phyloP scores from a whole-genome alignment of 2,888 invertebrate genomes.

The Pseudolycoriella hygida region DNA sequence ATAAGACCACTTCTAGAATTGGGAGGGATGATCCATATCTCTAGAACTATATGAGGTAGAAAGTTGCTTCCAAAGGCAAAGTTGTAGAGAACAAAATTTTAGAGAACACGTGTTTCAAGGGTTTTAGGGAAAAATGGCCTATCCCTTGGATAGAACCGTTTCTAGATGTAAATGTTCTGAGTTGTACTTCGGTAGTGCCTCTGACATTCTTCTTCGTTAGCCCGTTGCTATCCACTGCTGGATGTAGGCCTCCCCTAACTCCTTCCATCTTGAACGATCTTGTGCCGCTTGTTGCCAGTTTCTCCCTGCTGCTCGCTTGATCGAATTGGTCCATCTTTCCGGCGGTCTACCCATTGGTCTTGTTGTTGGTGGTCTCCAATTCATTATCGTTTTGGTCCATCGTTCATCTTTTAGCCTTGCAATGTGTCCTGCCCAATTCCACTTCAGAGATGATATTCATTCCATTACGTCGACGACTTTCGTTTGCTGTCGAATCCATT shows the following conservation, averaged over 20 bases:
- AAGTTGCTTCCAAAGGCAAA: no score
- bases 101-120: no score
- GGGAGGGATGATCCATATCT: no score
- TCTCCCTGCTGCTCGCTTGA: neutral
- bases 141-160: no score
- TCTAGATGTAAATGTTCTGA: no score
- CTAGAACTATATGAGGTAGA: no score
- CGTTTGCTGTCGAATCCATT: slow-evolving; percentile 6
- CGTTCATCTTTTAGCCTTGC: neutral
- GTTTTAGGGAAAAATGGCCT: no score
- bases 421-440: neutral
- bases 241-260: neutral
- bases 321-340: neutral
- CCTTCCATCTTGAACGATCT: neutral
- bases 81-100: no score
- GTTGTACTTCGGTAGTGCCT: no score
- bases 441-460: slow-evolving; percentile 2
- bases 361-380: slow-evolving; percentile 1
- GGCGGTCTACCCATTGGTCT: neutral
- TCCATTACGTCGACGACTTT: slow-evolving; percentile 9
- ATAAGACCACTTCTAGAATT: no score
- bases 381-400: neutral
- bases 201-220: no score
- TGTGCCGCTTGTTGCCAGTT: neutral
- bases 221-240: neutral